Conservation (phyloP, 2,888 invertebrate genomes). For the Steinernema carpocapsae region DNA sequence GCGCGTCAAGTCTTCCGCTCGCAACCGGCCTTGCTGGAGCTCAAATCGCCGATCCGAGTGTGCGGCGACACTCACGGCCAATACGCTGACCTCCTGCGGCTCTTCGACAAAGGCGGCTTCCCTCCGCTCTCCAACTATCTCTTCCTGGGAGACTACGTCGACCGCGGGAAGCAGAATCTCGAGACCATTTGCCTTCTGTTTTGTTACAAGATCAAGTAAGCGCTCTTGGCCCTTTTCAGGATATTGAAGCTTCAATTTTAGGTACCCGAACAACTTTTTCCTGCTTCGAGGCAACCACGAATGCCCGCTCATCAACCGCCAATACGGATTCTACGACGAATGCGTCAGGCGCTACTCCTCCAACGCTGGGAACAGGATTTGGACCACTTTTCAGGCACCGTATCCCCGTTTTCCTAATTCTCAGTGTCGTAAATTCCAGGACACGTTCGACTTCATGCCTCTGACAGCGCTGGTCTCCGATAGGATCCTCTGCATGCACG, state of each 20-base stretch:
- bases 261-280: conserved; percentile 50
- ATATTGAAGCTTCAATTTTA: background rate
- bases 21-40: conserved; percentile 51
- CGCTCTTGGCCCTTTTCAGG: background rate
- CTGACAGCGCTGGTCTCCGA: conserved; percentile 46
- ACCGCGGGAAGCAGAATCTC: conserved; percentile 49
- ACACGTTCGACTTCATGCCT: conserved; percentile 46
- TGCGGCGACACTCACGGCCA: conserved; percentile 64
- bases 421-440: conserved; percentile 36
- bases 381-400: conserved; percentile 51
- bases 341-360: conserved; percentile 46
- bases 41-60: conserved; percentile 55
- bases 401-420: background rate
- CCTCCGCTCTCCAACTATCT: conserved; percentile 56
- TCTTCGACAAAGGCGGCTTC: conserved; percentile 57
- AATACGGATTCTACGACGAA: conserved; percentile 51
- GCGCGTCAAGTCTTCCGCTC: conserved; percentile 46
- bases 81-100: conserved; percentile 54
- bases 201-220: conserved; percentile 46
- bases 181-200: conserved; percentile 49
- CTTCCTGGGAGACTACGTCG: conserved; percentile 53
- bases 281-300: conserved; percentile 55
- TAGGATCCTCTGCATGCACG: conserved; percentile 61
- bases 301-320: conserved; percentile 47
- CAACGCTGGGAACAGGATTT: conserved; percentile 35